Evolutionary conservation across 2,888 invertebrate species (phyloP), one percentile per base, ranked within the genome.

Genomic region (Gortyna flavago): DNA sequence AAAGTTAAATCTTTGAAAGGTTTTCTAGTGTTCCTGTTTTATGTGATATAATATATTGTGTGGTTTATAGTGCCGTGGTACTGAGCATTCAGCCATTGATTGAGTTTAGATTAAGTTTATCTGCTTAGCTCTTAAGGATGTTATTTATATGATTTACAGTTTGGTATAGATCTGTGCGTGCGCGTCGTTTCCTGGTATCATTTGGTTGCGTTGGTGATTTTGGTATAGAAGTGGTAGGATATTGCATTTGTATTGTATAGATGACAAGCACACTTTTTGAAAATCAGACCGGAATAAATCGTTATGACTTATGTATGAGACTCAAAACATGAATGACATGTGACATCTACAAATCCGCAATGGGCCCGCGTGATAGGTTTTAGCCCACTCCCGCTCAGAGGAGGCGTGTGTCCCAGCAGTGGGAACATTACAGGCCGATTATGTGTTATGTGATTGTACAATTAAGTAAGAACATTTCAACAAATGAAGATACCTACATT

Each of bases 1-100:
- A 65, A 67, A 87, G 71, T 74, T 79, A 77, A 86, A 79, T 71
- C 64, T 74, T 57, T 85, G 85, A 85, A 85, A 75, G 75, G 61
- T 57, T 66, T 59, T 64, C 71, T 75, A 29, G 70, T 86, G 72
- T 84, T 57, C 61, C 72, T 72, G 61, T 81, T 75, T 84, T 64
- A 86, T 86, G 68, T 44, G 73, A 21, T 79, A 71, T 73, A 84
- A 79, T 87, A 62, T 79, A 79, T 74, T 72, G 48, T 71, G 65
- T 69, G 61, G 61, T 68, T 83, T 72, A 74, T 59, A 73, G 51
- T 13, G 59, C 29, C 41, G 64, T 32, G 57, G 68, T 35, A 38
- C 57, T 74, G 38, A 18, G 29, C 69, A 64, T 77, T 71, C 38
- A 64, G 16, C 2, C 4, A 13, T 48, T 83, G 67, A 84, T 84